Evolutionary conservation across 2,113 vertebrate species (phyloP).

Genomic region (Coptodon rendalli): DNA sequence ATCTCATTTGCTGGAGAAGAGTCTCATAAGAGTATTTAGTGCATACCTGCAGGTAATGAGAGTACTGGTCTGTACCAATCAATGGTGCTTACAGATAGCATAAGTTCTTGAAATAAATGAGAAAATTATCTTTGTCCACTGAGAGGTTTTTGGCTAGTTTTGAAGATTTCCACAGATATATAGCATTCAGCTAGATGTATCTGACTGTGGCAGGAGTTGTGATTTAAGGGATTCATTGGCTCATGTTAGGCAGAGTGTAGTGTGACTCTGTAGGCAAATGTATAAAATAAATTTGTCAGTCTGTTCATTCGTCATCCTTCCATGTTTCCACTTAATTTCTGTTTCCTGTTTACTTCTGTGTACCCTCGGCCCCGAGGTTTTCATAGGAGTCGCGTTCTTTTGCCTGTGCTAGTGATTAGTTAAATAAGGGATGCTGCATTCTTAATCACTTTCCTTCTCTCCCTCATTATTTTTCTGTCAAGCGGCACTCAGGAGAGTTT

Average conservation of each 20-base stretch:
- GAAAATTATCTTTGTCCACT: background rate
- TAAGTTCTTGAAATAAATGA: background rate
- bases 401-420: slow-evolving; percentile 7
- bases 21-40: background rate
- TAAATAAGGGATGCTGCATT: slow-evolving; percentile 26
- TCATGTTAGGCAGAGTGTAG: background rate
- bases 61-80: background rate
- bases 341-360: background rate
- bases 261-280: background rate
- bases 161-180: background rate
- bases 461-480: slow-evolving; percentile 46
- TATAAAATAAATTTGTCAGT: background rate
- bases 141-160: background rate
- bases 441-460: slow-evolving; percentile 31
- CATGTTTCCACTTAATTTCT: background rate
- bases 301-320: background rate
- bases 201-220: background rate
- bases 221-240: background rate
- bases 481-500: slow-evolving; percentile 37
- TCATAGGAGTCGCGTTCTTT: background rate
- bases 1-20: slow-evolving; percentile 10
- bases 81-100: background rate
- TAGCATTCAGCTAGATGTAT: background rate
- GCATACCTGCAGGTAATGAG: background rate
- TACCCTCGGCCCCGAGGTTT: background rate